Base-by-base conservation (phyloP, 2,113 vertebrate genomes). In the Cyphomyrus discorhynchus region DNA sequence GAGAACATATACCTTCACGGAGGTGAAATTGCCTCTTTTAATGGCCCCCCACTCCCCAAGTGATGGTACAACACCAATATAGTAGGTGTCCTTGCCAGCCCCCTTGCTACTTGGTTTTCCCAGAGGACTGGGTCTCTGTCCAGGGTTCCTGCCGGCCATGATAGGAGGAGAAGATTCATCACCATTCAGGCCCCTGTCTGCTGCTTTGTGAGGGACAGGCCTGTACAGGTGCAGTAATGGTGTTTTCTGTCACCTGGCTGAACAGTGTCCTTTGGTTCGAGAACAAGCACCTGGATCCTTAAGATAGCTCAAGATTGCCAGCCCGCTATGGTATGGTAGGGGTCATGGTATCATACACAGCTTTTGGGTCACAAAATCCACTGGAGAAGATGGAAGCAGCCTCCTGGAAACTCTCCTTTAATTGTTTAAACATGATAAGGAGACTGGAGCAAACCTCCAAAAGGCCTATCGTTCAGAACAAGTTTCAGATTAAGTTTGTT, bases 171-270 rank as follows among this genome's bases (percentile, higher is more conserved):
- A 5, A 45, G 88, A 74, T 88, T 84, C 90, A 92, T 93, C 80
- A 85, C 90, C 90, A 90, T 91, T 92, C 88, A 62, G n/a, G 88
- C 39, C 10, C 10, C 46, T 52, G 27, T 47, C 9, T 52, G 35
- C 88, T n/a, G 15, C 27, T 39, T 39, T 58, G 90, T 90, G 89
- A 39, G 70, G 90, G 10, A 74, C 56, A 88, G 82, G 6, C 31
- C 84, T 91, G 80, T 83, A 74, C 91, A 87, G 52, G 31, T 89
- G 91, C 53, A 92, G 91, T 90, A 70, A 92, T 90, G 85, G 85
- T 39, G 74, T 89, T 87, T 87, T 82, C 45, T 90, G 0, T 7
- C 50, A 46, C 13, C 45, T 88, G 89, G 92, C 52, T 84, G 77
- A 89, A 91, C 89, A 3, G 84, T 53, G 92, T 92, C 89, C 91